These are phyloP conservation scores for Tinamus guttatus DNA, from an alignment of 2,113 vertebrate genomes.

Conservation along the genomic window DNA sequence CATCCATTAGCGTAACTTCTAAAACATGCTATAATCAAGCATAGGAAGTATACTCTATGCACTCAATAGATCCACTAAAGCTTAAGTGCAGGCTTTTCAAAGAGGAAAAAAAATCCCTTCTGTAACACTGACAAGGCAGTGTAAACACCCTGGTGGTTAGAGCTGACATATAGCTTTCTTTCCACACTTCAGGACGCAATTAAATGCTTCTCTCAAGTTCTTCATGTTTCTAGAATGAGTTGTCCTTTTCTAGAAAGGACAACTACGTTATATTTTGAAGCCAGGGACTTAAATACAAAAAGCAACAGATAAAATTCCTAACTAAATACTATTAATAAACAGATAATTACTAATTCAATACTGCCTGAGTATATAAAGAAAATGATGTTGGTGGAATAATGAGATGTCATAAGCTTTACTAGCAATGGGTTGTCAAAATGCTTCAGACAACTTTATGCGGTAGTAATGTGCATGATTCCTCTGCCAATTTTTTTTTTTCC, in stretches of 20 bases:
- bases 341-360: not conserved
- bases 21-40: conserved; percentile 9
- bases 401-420: not conserved
- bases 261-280: not conserved
- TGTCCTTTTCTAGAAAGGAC: not conserved
- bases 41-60: not conserved
- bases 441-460: not conserved
- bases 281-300: not conserved
- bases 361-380: not conserved
- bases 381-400: not conserved
- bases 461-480: not conserved
- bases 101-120: not conserved
- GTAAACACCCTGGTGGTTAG: not conserved
- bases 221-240: not conserved
- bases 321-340: not conserved
- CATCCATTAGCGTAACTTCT: conserved; percentile 18
- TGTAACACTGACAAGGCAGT: not conserved
- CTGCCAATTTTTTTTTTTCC: not conserved
- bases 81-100: conserved; percentile 37
- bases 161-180: not conserved
- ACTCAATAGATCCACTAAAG: not conserved
- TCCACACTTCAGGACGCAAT: not conserved
- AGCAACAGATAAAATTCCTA: not conserved
- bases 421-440: not conserved
- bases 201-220: not conserved